A percentile compares a stretch with the other conserved stretches of the same genome.
phyloP scores from a whole-genome alignment of 2,797 vertebrate genomes.

The Cheracebus regulus region DNA sequence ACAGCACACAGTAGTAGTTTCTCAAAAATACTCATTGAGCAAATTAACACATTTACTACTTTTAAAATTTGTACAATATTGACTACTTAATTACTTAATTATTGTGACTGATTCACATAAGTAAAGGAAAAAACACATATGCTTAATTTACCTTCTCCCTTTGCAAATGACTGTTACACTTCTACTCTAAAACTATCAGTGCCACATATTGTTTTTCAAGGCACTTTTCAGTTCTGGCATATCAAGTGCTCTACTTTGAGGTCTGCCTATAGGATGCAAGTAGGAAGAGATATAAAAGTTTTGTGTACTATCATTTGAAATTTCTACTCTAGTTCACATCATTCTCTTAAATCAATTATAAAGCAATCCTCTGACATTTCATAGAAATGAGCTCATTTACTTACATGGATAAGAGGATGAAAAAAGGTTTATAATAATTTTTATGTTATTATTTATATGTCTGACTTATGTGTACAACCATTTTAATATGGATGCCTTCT shows the following conservation, averaged over 20 bases:
- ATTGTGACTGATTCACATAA: background rate
- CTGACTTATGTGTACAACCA: background rate
- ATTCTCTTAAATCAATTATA: background rate
- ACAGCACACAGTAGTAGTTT: background rate
- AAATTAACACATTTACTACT: background rate
- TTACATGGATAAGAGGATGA: background rate
- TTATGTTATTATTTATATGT: background rate
- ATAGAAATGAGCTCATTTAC: background rate
- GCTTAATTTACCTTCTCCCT: background rate
- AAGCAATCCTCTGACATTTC: background rate
- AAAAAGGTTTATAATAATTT: background rate
- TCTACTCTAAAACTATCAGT: background rate
- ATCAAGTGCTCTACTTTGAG: background rate
- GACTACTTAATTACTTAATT: background rate
- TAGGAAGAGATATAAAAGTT: background rate
- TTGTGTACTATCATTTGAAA: background rate
- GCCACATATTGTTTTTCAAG: background rate
- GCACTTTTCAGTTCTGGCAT: background rate
- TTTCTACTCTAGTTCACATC: background rate
- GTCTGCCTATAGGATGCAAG: background rate
- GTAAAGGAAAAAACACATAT: background rate
- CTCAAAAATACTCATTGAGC: background rate
- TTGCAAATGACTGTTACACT: background rate
- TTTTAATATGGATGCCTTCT: conserved; percentile 8
- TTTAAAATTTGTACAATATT: background rate